phyloP scores from a whole-genome alignment of 1,140 invertebrate genomes.

The Penaeus indicus region DNA sequence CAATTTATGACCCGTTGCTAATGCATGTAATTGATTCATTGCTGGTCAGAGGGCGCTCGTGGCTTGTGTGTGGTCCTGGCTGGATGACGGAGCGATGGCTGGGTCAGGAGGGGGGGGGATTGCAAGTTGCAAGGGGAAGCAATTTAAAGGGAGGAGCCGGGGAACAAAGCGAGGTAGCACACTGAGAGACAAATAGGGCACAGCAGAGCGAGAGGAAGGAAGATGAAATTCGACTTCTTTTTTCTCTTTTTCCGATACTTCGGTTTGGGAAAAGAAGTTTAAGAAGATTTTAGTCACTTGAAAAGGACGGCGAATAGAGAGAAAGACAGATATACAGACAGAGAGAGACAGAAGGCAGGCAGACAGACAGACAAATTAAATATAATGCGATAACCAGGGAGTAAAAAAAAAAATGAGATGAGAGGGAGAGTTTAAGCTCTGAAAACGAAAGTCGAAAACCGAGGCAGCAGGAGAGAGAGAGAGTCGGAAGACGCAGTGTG shows the following conservation, averaged over 20 bases:
- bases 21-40: conserved; percentile 31
- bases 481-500: too few relatives aligned
- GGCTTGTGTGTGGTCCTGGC: too few relatives aligned
- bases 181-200: conserved; percentile 1
- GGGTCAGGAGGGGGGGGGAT: not conserved
- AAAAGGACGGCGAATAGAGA: conserved; percentile 9
- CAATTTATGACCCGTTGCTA: conserved; percentile 16
- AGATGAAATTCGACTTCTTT: not conserved
- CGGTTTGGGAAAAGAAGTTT: too few relatives aligned
- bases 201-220: not conserved
- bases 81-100: not conserved
- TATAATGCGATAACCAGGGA: not conserved
- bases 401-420: too few relatives aligned
- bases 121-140: too few relatives aligned
- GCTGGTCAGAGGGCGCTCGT: not conserved
- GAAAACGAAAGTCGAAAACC: too few relatives aligned
- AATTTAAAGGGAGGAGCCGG: too few relatives aligned
- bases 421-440: too few relatives aligned
- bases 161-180: too few relatives aligned
- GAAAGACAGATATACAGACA: not conserved
- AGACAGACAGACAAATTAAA: not conserved
- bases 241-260: too few relatives aligned
- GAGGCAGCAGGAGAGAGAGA: too few relatives aligned
- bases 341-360: not conserved
- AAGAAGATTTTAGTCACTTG: too few relatives aligned